These are phyloP conservation scores for Lacanobia wlatinum DNA, from an alignment of 2,888 invertebrate species.

Conservation along the genomic window DNA sequence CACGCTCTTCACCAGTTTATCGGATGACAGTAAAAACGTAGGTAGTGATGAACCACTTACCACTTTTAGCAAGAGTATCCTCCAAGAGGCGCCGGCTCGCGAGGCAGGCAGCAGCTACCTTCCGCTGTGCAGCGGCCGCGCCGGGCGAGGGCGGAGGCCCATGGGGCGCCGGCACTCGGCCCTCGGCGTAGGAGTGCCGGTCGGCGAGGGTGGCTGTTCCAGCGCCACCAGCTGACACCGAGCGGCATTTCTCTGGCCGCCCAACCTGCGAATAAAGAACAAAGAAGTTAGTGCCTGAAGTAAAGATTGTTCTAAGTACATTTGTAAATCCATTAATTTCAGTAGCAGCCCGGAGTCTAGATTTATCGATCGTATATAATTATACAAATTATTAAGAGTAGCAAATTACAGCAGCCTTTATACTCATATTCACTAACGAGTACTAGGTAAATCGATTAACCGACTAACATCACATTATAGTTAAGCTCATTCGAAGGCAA, in stretches of 20 bases:
- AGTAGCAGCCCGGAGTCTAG: background rate
- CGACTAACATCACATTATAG: background rate
- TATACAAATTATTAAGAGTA: no score
- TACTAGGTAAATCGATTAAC: background rate
- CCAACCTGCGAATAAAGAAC: constrained; percentile 78
- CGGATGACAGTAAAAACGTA: background rate
- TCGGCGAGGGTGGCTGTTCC: constrained; percentile 72
- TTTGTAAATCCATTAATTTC: background rate
- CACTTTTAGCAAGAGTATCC: constrained; percentile 91
- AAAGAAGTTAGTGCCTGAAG: constrained; percentile 1
- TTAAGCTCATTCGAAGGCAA: background rate
- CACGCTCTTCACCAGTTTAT: background rate
- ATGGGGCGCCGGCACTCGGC: constrained; percentile 85
- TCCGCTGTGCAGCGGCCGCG: constrained; percentile 78
- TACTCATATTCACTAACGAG: background rate
- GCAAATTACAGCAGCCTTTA: background rate
- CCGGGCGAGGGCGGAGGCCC: constrained; percentile 86
- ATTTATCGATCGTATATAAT: background rate
- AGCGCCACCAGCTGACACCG: constrained; percentile 81
- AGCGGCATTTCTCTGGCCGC: constrained; percentile 80
- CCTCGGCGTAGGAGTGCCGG: constrained; percentile 82
- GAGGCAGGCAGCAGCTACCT: constrained; percentile 85
- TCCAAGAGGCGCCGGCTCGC: constrained; percentile 93
- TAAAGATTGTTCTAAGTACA: background rate
- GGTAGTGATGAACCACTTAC: constrained; percentile 73